Percentiles rank a stretch among this genome's conserved stretches.
phyloP scores from a whole-genome alignment of 2,888 invertebrate genomes.

The Ryuthela nishihirai region DNA sequence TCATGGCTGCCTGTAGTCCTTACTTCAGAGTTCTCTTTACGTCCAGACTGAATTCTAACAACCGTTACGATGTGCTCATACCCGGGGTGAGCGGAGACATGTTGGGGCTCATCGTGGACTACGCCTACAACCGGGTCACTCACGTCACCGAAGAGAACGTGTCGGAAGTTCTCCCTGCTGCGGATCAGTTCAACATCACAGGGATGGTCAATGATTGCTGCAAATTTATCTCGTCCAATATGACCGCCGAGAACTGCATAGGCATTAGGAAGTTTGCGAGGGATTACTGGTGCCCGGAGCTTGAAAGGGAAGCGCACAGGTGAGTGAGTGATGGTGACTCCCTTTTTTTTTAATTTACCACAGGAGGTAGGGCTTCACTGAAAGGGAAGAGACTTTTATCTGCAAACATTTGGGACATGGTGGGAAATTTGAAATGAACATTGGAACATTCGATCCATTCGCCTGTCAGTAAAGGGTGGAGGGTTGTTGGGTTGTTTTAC shows the following conservation, averaged over 20 bases:
- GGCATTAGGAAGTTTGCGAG: conserved; percentile 79
- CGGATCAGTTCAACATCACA: conserved; percentile 81
- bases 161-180: conserved; percentile 68
- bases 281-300: conserved; percentile 66
- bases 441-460: no score
- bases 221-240: conserved; percentile 64
- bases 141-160: conserved; percentile 74
- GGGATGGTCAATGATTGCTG: conserved; percentile 78
- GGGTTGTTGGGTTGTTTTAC: no score
- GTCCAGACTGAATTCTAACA: conserved; percentile 67
- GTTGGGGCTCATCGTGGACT: conserved; percentile 73
- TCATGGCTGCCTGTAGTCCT: conserved; percentile 81
- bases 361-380: no score
- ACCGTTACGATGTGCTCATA: conserved; percentile 66
- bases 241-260: conserved; percentile 75
- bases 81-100: conserved; percentile 73
- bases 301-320: conserved; percentile 65
- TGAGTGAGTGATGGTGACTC: no score
- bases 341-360: no score
- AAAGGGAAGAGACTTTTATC: no score
- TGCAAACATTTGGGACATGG: no score
- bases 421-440: no score
- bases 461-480: no score
- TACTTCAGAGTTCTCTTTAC: conserved; percentile 88
- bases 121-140: conserved; percentile 76